Conservation (phyloP, 2,888 invertebrate genomes). For the Penaeus monodon region DNA sequence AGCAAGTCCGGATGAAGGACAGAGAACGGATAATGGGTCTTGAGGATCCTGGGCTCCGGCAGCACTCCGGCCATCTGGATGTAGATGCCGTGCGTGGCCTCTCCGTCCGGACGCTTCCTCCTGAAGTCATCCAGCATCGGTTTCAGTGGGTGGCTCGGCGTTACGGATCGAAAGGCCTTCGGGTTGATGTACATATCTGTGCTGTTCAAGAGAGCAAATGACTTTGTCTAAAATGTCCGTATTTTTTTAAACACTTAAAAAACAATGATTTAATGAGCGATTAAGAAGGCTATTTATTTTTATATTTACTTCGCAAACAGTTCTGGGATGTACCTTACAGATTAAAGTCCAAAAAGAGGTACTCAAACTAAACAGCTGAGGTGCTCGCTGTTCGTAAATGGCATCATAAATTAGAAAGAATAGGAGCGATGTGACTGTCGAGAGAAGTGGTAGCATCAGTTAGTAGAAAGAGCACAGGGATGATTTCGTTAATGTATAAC, state of each 20-base stretch:
- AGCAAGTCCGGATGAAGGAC: slow-evolving; percentile 38
- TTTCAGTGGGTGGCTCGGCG: not conserved
- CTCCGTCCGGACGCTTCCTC: not conserved
- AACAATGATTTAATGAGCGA: not conserved
- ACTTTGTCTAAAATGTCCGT: no score
- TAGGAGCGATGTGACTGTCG: no score
- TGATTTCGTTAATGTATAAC: no score
- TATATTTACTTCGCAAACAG: not conserved
- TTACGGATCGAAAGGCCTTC: not conserved
- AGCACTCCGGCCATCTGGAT: not conserved
- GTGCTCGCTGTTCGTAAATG: no score
- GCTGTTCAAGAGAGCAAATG: not conserved
- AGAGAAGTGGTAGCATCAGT: no score
- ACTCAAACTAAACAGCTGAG: no score
- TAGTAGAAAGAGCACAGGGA: no score
- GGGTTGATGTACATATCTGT: slow-evolving; percentile 19
- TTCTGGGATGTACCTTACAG: no score
- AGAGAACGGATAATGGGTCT: slow-evolving; percentile 42
- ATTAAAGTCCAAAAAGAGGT: no score
- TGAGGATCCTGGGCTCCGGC: slow-evolving; percentile 19
- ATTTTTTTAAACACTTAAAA: no score
- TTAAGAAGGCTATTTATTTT: not conserved
- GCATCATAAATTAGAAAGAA: no score
- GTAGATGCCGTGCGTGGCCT: slow-evolving; percentile 1
- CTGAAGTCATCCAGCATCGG: slow-evolving; percentile 1